phyloP scores from a whole-genome alignment of 2,113 vertebrate species.

The Nyctibius bracteatus region DNA sequence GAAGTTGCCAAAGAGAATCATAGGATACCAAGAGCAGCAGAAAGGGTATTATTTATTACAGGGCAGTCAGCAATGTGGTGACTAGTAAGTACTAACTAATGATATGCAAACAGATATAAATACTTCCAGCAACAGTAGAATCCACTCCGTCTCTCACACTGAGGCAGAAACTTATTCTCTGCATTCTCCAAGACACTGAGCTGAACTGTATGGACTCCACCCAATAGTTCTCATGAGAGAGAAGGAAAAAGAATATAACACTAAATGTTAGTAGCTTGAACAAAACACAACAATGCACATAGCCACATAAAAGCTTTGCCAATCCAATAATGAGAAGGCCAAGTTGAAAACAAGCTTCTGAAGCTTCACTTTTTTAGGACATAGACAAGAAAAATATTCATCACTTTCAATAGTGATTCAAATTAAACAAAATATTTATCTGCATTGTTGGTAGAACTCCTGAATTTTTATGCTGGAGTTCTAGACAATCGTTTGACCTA shows the following conservation, averaged over 20 bases:
- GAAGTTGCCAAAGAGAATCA: not conserved
- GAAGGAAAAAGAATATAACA: not conserved
- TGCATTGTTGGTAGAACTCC: not conserved
- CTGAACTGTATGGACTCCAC: not conserved
- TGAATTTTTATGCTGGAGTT: not conserved
- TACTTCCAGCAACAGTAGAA: not conserved
- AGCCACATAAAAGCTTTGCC: not conserved
- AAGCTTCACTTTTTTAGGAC: not conserved
- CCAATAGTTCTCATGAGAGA: not conserved
- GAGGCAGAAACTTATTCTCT: not conserved
- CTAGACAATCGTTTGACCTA: not conserved
- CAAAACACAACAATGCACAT: not conserved
- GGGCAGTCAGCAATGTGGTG: not conserved
- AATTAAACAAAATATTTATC: not conserved
- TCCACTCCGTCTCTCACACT: not conserved
- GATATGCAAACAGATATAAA: not conserved
- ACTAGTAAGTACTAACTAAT: not conserved
- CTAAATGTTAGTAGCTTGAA: not conserved
- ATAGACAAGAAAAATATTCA: not conserved
- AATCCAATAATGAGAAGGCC: not conserved
- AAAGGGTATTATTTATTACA: not conserved
- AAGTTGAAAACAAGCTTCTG: not conserved
- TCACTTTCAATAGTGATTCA: not conserved
- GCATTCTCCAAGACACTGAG: not conserved
- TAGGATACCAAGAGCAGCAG: not conserved